These are phyloP conservation scores for Phylloscopus collybita DNA, from an alignment of 2,797 vertebrate species.

Conservation along the genomic window DNA sequence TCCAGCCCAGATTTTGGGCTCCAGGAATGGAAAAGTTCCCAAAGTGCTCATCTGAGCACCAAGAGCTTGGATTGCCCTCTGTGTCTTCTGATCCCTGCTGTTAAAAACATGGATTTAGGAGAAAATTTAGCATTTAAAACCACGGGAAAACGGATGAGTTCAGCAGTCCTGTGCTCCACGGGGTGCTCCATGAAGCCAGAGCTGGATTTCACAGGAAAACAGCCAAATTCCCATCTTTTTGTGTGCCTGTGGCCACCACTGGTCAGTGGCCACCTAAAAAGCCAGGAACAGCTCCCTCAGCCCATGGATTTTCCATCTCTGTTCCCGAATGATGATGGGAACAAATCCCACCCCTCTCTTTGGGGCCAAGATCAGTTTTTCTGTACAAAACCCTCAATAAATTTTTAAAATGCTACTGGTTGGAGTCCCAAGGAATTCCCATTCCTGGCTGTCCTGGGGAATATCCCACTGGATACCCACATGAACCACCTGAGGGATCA, in stretches of 20 bases:
- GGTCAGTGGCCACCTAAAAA: background rate
- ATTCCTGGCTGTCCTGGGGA: background rate
- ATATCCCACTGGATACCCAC: background rate
- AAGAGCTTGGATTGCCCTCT: background rate
- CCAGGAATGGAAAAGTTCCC: background rate
- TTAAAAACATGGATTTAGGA: background rate
- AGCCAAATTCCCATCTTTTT: background rate
- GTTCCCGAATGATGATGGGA: background rate
- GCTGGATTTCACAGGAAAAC: background rate
- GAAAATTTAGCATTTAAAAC: background rate
- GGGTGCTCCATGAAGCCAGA: background rate
- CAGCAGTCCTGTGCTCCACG: background rate
- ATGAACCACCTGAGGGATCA: fast-evolving
- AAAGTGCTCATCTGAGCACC: background rate
- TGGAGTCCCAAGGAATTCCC: no score
- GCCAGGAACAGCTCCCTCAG: background rate
- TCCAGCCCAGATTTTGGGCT: background rate
- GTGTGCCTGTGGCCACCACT: background rate
- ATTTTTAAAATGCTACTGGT: background rate
- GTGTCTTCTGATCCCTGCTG: fast-evolving
- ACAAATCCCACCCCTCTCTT: background rate
- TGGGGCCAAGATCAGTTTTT: background rate
- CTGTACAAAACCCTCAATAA: background rate
- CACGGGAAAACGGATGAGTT: fast-evolving
- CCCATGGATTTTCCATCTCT: background rate